Evolutionary conservation across 2,113 vertebrate species (phyloP), one percentile per base, ranked within the genome.

Genomic region (Alexandromys fortis): DNA sequence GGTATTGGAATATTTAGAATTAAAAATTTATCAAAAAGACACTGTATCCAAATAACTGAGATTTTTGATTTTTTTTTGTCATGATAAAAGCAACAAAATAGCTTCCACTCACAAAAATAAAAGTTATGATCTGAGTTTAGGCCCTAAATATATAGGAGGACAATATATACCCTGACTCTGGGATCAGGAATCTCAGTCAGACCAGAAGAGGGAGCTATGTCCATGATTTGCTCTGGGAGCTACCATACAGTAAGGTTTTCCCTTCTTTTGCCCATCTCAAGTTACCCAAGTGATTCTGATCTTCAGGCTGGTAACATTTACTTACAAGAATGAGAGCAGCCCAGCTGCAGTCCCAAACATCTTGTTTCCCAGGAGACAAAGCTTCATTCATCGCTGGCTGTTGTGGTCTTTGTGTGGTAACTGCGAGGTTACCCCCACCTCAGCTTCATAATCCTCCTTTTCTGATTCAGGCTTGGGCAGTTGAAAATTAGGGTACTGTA

Each of bases 321-420:
- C 89, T 45, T 61, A 58, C 26, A 94, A 55, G 42, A 79, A n/a
- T 45, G 45, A 63, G 45, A 47, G 47, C 61, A 89, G 33, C 94
- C 72, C 82, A 42, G 24, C 67, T 87, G 55, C 73, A 33, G 49
- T 89, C 87, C 73, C 49, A 89, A 24, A 77, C 86, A 82, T 49
- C 79, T 45, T 91, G 63, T 86, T 88, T 93, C 72, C 67, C 75
- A 86, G 82, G 55, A 89, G 22, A 52, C 70, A 79, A n/a, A 83
- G 61, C 73, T 35, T 55, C 11, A 1, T 85, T 67, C 81, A 33
- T 42, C 91, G 49, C 55, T 26, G 19, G 49, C 58, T 17, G 1
- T 47, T 47, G 52, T 5, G 67, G 11, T 21, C 67, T 67, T 86
- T 33, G 21, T 19, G 0, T 76, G 55, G 10, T 86, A 38, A 63